Conservation (phyloP, 2,113 vertebrate genomes). For the Leptosomus discolor region DNA sequence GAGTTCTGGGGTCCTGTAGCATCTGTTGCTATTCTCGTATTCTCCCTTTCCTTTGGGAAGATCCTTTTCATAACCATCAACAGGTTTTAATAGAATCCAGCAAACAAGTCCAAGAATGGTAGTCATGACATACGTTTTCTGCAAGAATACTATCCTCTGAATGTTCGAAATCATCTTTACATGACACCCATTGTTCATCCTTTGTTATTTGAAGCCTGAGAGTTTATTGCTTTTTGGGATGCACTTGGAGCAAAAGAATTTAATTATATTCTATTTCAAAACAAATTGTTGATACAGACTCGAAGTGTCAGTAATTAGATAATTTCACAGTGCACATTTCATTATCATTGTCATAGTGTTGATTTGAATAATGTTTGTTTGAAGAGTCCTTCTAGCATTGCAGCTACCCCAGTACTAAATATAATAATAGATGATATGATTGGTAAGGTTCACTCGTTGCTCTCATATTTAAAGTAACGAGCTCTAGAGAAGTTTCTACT, state of each 20-base stretch:
- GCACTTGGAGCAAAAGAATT: slow-evolving; percentile 11
- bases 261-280: slow-evolving; percentile 38
- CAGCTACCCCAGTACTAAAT: not conserved
- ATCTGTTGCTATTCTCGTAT: not conserved
- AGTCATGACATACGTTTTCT: not conserved
- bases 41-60: not conserved
- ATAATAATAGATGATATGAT: not conserved
- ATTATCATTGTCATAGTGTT: not conserved
- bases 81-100: not conserved
- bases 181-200: not conserved
- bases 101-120: not conserved
- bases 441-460: not conserved
- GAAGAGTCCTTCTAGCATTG: not conserved
- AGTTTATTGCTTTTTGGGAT: not conserved
- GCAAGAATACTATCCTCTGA: not conserved
- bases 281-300: slow-evolving; percentile 3
- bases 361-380: not conserved
- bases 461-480: not conserved
- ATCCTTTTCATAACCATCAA: not conserved
- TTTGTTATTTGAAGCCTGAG: not conserved
- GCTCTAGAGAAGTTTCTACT: not conserved
- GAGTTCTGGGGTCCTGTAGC: not conserved
- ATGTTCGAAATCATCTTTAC: not conserved
- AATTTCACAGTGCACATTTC: not conserved
- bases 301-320: not conserved